Evolutionary conservation across 2,797 vertebrate species (phyloP).

Genomic region (Paratrypauchen microcephalus): DNA sequence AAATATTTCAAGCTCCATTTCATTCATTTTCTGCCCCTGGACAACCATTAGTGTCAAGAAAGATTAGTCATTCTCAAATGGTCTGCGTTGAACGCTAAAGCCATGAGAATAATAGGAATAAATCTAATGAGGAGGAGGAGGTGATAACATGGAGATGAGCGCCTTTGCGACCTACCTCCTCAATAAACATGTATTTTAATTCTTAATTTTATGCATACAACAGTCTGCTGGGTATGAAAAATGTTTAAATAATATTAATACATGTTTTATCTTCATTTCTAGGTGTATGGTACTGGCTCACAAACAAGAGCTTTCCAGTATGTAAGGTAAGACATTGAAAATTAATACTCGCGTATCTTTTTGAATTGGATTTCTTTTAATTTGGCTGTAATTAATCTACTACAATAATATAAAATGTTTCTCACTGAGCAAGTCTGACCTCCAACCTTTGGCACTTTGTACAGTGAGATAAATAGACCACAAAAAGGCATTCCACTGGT

Average conservation of each 20-base stretch:
- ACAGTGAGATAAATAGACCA: background rate
- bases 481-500: background rate
- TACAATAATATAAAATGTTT: background rate
- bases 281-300: constrained; percentile 95
- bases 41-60: background rate
- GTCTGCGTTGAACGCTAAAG: background rate
- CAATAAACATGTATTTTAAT: background rate
- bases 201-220: background rate
- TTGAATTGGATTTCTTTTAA: background rate
- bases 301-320: constrained; percentile 98
- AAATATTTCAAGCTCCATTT: constrained; percentile 42
- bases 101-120: background rate
- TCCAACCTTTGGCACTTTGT: background rate
- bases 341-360: background rate
- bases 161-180: too few species aligned
- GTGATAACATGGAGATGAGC: background rate
- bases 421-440: background rate
- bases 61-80: constrained; percentile 1
- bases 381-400: background rate
- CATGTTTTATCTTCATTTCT: constrained; percentile 10
- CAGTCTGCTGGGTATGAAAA: background rate
- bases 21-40: background rate
- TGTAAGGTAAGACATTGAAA: constrained; percentile 82
- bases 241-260: background rate
- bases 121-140: background rate